phyloP scores from a whole-genome alignment of 2,888 invertebrate species.

The Villa cingulata region DNA sequence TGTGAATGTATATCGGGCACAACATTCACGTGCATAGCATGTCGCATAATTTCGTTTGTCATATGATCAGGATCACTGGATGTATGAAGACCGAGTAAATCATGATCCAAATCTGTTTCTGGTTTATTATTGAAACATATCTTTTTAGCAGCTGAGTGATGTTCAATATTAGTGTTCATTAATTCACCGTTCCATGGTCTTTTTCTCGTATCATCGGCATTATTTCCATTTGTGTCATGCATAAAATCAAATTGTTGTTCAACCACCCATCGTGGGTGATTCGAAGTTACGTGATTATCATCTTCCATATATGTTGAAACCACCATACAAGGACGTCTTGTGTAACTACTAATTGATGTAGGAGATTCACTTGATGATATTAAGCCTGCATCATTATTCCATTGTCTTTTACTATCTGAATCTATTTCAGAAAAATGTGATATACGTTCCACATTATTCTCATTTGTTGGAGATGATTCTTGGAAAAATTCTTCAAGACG shows the following conservation, averaged over 20 bases:
- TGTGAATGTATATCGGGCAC: constrained; percentile 3
- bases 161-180: too few relatives aligned
- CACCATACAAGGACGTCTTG: constrained; percentile 14
- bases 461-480: constrained; percentile 13
- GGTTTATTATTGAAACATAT: constrained; percentile 12
- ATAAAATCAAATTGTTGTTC: constrained; percentile 8
- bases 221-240: background rate
- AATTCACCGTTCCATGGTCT: constrained; percentile 16
- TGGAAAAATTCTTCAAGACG: constrained; percentile 34
- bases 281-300: constrained; percentile 9
- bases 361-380: constrained; percentile 15
- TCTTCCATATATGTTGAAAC: constrained; percentile 11
- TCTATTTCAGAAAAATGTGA: background rate
- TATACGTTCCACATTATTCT: background rate
- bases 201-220: constrained; percentile 11
- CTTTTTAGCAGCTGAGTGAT: constrained; percentile 13
- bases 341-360: constrained; percentile 11
- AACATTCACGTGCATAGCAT: constrained; percentile 4
- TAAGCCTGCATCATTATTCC: constrained; percentile 13
- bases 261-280: constrained; percentile 10
- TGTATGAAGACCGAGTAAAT: constrained; percentile 11
- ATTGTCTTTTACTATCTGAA: constrained; percentile 13
- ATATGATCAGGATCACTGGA: constrained; percentile 5
- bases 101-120: constrained; percentile 11
- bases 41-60: constrained; percentile 11